These are phyloP conservation scores for Chaetodon auriga DNA, from an alignment of 2,113 vertebrate species.

Conservation along the genomic window DNA sequence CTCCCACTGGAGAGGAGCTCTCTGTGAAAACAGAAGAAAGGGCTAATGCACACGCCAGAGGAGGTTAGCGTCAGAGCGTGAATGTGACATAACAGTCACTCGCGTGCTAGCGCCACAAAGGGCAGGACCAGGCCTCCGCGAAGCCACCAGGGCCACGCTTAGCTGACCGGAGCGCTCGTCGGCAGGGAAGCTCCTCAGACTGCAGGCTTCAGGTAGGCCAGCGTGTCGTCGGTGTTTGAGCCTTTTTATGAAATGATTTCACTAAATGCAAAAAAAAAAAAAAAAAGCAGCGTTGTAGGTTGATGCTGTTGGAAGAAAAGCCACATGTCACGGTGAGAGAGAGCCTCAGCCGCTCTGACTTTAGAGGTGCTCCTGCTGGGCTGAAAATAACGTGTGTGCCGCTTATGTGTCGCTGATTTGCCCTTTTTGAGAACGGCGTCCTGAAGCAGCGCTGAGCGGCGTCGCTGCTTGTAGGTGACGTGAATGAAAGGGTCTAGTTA, in stretches of 20 bases:
- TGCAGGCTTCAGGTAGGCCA: neutral
- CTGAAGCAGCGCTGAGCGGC: too few species aligned
- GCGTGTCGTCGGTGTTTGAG: neutral
- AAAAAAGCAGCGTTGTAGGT: neutral
- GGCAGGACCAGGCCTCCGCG: constrained; percentile 21
- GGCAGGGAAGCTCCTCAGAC: neutral
- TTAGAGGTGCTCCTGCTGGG: neutral
- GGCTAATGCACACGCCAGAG: constrained; percentile 70
- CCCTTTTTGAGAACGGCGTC: neutral
- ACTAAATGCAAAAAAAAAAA: neutral
- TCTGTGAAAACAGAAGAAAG: constrained; percentile 60
- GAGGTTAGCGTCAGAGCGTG: constrained; percentile 68
- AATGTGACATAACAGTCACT: constrained; percentile 69
- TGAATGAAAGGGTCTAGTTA: neutral
- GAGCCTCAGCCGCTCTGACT: too few species aligned
- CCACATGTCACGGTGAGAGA: neutral
- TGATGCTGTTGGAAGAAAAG: neutral
- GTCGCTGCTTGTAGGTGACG: constrained; percentile 4
- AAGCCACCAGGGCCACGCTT: constrained; percentile 2
- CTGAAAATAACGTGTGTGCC: neutral
- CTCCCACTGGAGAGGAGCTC: constrained; percentile 30
- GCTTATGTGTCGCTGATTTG: neutral
- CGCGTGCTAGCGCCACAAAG: constrained; percentile 23
- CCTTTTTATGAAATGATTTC: neutral
- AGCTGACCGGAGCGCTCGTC: constrained; percentile 5